Conservation (phyloP, 2,113 vertebrate genomes). For the Elaphurus davidianus region DNA sequence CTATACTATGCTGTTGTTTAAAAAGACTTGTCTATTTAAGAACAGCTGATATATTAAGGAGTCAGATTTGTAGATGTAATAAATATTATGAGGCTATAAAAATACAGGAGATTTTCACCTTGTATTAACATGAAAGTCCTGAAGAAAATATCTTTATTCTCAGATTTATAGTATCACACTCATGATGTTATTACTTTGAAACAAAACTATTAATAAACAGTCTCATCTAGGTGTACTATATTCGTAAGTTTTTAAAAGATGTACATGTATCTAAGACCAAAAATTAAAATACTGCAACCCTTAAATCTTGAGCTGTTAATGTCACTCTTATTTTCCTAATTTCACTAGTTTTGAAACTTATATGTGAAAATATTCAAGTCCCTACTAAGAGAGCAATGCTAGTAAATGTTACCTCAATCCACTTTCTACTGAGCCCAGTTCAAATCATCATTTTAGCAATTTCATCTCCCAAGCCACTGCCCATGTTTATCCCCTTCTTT, state of each 20-base stretch:
- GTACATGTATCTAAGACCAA: background rate
- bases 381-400: background rate
- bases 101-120: background rate
- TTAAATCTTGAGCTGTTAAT: background rate
- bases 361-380: background rate
- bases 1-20: background rate
- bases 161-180: background rate
- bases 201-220: background rate
- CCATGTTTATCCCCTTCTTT: background rate
- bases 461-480: background rate
- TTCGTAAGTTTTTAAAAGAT: background rate
- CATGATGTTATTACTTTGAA: background rate
- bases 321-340: background rate
- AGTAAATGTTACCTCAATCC: background rate
- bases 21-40: background rate
- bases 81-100: background rate
- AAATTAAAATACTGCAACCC: background rate
- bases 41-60: background rate
- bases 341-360: background rate
- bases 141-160: conserved; percentile 4
- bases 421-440: background rate
- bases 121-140: background rate
- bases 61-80: background rate
- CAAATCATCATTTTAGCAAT: background rate
- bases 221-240: background rate